A percentile compares a stretch with the other conserved stretches of the same genome.
Evolutionary conservation across 2,888 invertebrate species (phyloP).

Genomic region (Neoaliturus tenellus): DNA sequence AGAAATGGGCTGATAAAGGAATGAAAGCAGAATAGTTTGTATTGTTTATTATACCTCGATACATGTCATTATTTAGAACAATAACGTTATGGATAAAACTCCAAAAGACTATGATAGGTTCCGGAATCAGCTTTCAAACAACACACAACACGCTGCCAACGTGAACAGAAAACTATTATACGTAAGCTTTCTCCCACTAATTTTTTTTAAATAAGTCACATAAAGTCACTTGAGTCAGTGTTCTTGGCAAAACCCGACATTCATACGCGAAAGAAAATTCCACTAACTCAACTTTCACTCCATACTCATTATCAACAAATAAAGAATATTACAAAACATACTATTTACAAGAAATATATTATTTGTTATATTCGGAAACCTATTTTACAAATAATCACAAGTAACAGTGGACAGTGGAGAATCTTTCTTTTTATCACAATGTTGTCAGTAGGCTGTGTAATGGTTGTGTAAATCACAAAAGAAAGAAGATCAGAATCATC

Average conservation of each 20-base stretch:
- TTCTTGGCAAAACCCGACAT: constrained; percentile 16
- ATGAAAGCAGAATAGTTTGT: background rate
- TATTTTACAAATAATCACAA: constrained; percentile 47
- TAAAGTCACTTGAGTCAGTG: constrained; percentile 35
- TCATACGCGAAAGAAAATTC: constrained; percentile 13
- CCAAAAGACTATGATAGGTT: constrained; percentile 46
- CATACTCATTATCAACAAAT: constrained; percentile 26
- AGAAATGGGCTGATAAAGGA: too few relatives aligned
- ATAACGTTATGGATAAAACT: constrained; percentile 37
- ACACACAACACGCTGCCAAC: constrained; percentile 42
- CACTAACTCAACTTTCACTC: constrained; percentile 17
- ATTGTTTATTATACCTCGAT: constrained; percentile 51
- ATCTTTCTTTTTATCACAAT: constrained; percentile 30
- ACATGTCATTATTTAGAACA: constrained; percentile 46
- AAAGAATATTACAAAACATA: constrained; percentile 48
- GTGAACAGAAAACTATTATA: constrained; percentile 31
- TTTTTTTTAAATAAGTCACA: constrained; percentile 32
- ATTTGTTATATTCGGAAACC: constrained; percentile 41
- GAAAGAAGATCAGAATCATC: background rate
- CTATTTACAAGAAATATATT: constrained; percentile 48
- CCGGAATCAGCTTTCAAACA: constrained; percentile 30
- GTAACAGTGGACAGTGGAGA: constrained; percentile 22
- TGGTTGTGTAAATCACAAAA: background rate
- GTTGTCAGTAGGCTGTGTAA: background rate
- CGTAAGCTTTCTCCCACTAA: constrained; percentile 25